Conservation (phyloP, 2,797 vertebrate species). For the Amniataba percoides region DNA sequence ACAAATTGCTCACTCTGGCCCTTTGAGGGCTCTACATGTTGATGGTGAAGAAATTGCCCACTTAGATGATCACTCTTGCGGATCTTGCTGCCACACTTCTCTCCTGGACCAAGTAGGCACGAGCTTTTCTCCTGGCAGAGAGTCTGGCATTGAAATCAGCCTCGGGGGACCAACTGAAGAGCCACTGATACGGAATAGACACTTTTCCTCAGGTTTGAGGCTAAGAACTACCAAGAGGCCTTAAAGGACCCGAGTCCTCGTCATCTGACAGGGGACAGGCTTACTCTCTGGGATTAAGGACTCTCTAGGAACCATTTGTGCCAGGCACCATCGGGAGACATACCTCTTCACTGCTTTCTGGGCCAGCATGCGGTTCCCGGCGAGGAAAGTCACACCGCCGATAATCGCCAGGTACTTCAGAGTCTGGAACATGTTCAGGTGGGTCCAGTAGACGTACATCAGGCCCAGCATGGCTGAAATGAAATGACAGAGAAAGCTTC, state of each 20-base stretch:
- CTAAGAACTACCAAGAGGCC: slow-evolving; percentile 54
- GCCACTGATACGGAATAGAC: slow-evolving; percentile 24
- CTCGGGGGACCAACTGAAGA: slow-evolving; percentile 40
- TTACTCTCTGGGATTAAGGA: slow-evolving; percentile 45
- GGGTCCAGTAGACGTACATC: slow-evolving; percentile 99
- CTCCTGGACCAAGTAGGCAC: slow-evolving; percentile 44
- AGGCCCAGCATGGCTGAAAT: slow-evolving; percentile 93
- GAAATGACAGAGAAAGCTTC: not conserved
- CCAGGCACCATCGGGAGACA: slow-evolving; percentile 31
- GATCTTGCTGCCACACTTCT: slow-evolving; percentile 44
- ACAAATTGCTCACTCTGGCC: slow-evolving; percentile 53
- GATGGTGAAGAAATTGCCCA: slow-evolving; percentile 67
- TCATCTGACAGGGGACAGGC: slow-evolving; percentile 21
- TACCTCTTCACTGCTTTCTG: slow-evolving; percentile 98
- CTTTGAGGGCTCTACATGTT: slow-evolving; percentile 70
- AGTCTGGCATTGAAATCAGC: slow-evolving; percentile 23
- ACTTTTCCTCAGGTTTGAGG: slow-evolving; percentile 40
- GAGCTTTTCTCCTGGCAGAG: slow-evolving; percentile 44
- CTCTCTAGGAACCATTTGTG: slow-evolving; percentile 49
- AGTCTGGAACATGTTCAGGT: slow-evolving; percentile 99
- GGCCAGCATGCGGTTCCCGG: slow-evolving; percentile 98
- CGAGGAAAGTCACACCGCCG: slow-evolving; percentile 95
- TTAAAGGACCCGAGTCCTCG: slow-evolving; percentile 32
- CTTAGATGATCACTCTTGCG: slow-evolving; percentile 40
- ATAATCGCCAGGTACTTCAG: slow-evolving; percentile 97